phyloP scores from a whole-genome alignment of 2,113 vertebrate genomes.

The Corvus cornix region DNA sequence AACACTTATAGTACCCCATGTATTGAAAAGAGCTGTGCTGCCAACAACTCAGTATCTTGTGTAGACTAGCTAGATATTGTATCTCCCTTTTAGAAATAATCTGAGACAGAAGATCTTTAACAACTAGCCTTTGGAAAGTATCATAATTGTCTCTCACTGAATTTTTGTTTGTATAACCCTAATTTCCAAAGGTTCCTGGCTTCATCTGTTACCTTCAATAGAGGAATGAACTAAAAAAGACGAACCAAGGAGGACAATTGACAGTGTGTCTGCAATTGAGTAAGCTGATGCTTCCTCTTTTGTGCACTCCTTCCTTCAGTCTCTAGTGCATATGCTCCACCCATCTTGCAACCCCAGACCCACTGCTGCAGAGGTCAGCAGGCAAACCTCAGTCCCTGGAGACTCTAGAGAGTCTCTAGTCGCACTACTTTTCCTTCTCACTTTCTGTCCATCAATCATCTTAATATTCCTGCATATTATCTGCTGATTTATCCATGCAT shows the following conservation, averaged over 20 bases:
- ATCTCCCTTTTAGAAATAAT: not conserved
- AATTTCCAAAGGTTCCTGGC: not conserved
- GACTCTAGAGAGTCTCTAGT: not conserved
- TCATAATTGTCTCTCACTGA: not conserved
- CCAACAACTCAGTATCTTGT: not conserved
- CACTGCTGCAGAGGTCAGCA: not conserved
- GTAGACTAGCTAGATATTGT: not conserved
- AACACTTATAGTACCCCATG: not conserved
- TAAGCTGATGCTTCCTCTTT: not conserved
- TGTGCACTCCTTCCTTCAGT: not conserved
- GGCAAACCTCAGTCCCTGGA: not conserved
- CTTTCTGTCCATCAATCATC: not conserved
- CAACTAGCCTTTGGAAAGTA: not conserved
- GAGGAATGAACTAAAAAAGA: not conserved
- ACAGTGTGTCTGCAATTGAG: not conserved
- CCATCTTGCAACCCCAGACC: not conserved
- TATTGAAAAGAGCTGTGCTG: not conserved
- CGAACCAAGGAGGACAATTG: not conserved
- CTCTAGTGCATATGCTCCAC: rapidly evolving
- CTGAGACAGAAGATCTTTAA: not conserved
- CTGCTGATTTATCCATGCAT: not conserved
- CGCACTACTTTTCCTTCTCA: not conserved
- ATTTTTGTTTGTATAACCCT: not conserved
- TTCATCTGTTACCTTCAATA: not conserved
- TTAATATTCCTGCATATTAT: not conserved